Evolutionary conservation across 2,888 invertebrate species (phyloP), one percentile per base, ranked within the genome.

Genomic region (Piscicola geometra): DNA sequence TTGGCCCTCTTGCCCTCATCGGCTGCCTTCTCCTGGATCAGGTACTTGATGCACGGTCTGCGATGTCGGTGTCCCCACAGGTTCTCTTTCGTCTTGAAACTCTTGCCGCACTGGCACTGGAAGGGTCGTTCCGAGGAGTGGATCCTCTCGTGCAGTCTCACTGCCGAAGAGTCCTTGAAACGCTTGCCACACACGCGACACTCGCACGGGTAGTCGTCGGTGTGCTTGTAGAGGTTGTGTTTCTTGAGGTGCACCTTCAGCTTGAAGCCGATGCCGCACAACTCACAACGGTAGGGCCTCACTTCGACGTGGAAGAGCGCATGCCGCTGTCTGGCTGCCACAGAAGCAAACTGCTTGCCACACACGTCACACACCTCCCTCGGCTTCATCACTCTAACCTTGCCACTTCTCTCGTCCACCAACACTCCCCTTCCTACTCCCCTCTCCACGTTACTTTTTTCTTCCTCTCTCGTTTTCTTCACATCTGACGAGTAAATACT

Each of bases 391-490:
- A 81, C 80, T 83, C 92, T 92, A 84, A 95, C 95, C 86, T 94
- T 94, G 83, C 94, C 90, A 87, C 95, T 94, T 56, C 96, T 94
- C 86, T 96, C 95, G 75, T 95, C 94, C 80, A 30, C 28, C 32
- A n/a, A 28, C 25, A 32, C 69, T 35, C 32, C 5, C 28, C 35
- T 30, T 25, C 52, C 30, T 3, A 52, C 25, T 56, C 56, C 30
- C 28, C 25, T 15, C 15, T 30, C 28, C 52, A 30, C 12, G 12
- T 25, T 12, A 68, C 2, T 33, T 12, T 1, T 32, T 33, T 5
- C 5, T 5, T 41, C 15, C 9, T 9, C n/a, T 9, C 3, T 9
- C 5, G 25, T 56, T 3, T 56, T 73, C 25, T 18, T 73, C 28
- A 32, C 64, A 18, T 60, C 30, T 9, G 28, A 9, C 3, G 28